A percentile compares a stretch with the other conserved stretches of the same genome.
Conservation (phyloP, 2,113 vertebrate genomes). For the Ceyx cyanopectus region DNA sequence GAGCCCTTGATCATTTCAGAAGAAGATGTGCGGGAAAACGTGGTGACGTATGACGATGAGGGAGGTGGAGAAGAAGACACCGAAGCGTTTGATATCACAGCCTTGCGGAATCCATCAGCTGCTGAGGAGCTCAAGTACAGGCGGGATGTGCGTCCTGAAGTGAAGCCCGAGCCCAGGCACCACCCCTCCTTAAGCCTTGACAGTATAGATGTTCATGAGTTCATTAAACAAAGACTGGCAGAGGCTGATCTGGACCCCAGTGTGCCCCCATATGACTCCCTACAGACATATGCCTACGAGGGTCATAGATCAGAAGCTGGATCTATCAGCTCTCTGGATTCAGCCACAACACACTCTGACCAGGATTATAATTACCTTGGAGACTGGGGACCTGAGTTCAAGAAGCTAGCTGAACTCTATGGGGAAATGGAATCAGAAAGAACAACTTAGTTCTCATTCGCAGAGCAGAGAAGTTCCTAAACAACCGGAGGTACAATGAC, state of each 20-base stretch:
- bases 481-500: slow-evolving; percentile 59
- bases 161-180: slow-evolving; percentile 68
- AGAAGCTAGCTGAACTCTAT: slow-evolving; percentile 94
- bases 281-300: slow-evolving; percentile 97
- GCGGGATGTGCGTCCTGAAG: slow-evolving; percentile 89
- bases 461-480: slow-evolving; percentile 71
- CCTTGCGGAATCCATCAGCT: slow-evolving; percentile 90
- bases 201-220: slow-evolving; percentile 88
- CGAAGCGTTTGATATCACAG: slow-evolving; percentile 95
- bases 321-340: slow-evolving; percentile 94
- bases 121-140: slow-evolving; percentile 93
- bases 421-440: slow-evolving; percentile 88
- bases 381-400: slow-evolving; percentile 93
- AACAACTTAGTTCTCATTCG: slow-evolving; percentile 78
- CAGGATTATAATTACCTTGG: slow-evolving; percentile 90
- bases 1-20: slow-evolving; percentile 95
- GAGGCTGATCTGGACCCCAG: slow-evolving; percentile 91
- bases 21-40: slow-evolving; percentile 95
- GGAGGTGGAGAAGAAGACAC: slow-evolving; percentile 97
- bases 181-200: slow-evolving; percentile 79
- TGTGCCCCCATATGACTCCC: slow-evolving; percentile 94
- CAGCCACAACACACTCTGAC: slow-evolving; percentile 85
- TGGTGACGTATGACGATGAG: slow-evolving; percentile 97
- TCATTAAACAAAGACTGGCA: slow-evolving; percentile 90
- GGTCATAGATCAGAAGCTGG: slow-evolving; percentile 91